These are phyloP conservation scores for Epinephelus coioides DNA, from an alignment of 2,797 vertebrate species.

Conservation along the genomic window DNA sequence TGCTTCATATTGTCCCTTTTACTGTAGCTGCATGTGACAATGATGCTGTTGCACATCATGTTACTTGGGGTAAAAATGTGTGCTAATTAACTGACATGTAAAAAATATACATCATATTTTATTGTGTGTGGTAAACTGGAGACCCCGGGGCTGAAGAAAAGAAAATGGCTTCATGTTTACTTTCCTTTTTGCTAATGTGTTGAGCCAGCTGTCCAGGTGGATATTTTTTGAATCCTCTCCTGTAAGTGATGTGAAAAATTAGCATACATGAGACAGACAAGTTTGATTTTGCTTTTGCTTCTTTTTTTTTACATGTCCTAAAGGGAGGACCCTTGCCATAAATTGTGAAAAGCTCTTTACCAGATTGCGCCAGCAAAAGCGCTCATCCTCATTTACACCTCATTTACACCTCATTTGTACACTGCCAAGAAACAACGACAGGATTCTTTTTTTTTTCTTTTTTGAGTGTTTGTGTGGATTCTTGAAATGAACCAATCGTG, in stretches of 20 bases:
- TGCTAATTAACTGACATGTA: slow-evolving; percentile 48
- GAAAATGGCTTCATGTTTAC: slow-evolving; percentile 30
- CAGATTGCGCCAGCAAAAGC: slow-evolving; percentile 54
- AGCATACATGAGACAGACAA: slow-evolving; percentile 47
- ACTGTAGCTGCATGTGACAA: slow-evolving; percentile 39
- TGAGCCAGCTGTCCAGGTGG: slow-evolving; percentile 60
- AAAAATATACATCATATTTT: slow-evolving; percentile 24
- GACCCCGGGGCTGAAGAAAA: slow-evolving; percentile 31
- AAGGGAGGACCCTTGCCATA: slow-evolving; percentile 45
- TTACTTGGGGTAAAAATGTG: slow-evolving; percentile 35
- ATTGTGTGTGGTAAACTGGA: background rate
- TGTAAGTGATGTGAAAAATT: slow-evolving; percentile 53
- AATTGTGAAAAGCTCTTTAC: slow-evolving; percentile 62
- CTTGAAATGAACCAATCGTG: background rate
- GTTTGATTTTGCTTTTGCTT: slow-evolving; percentile 34
- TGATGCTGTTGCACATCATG: slow-evolving; percentile 39
- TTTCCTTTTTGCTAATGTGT: slow-evolving; percentile 43
- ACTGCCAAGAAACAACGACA: slow-evolving; percentile 30
- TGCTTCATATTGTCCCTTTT: slow-evolving; percentile 34
- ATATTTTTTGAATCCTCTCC: slow-evolving; percentile 57
- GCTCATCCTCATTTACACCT: slow-evolving; percentile 59
- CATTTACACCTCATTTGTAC: slow-evolving; percentile 52
- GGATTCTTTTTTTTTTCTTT: slow-evolving; percentile 19
- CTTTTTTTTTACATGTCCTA: slow-evolving; percentile 48
- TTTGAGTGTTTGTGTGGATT: background rate